Base-by-base conservation (phyloP, 1,140 invertebrate genomes). In the Ceratina australensis region DNA sequence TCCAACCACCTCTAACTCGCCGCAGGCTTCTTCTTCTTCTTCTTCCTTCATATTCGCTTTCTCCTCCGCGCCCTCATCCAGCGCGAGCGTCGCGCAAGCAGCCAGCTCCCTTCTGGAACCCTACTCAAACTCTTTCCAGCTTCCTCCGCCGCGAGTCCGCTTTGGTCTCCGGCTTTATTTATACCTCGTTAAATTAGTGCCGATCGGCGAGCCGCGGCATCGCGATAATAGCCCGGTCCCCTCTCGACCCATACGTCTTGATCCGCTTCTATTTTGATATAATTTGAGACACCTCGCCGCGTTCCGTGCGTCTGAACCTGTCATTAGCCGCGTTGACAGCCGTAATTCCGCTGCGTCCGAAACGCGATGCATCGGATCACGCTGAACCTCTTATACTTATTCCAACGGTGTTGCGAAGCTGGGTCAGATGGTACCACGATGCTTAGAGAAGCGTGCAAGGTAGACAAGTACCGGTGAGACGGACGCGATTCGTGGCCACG, bases 111-210 rank as follows among this genome's bases (percentile, higher is more conserved):
- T 67, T 63, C 54, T 28, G 67, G 49, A 77, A 82, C 78, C 77
- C 75, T 84, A 71, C 78, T 84, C 84, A 84, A 81, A 86, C 72
- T 76, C 83, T 82, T 82, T 82, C 61, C 76, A 75, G 72, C 78
- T 85, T 79, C 76, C 33, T 75, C 57, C 61, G 57, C 76, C 72
- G 33, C 74, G 66, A 28, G 26, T 28, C 59, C 47, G 24, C 67
- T 59, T 59, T 61, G 66, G 66, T 80, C 60, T 74, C 50, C 33
- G 79, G 72, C 79, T 88, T 88, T 89, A 90, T 90, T 90, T 90
- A 87, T 87, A 86, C 78, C 86, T 89, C 87, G 88, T 91, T 89
- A 90, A 90, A 91, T 90, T 90, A 90, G 81, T 80, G 86, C 84
- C 82, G 84, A 89, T 90, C 85, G 82, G 65, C 84, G 84, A 87